phyloP scores from a whole-genome alignment of 2,113 vertebrate genomes.

The Mormyrus lacerda region DNA sequence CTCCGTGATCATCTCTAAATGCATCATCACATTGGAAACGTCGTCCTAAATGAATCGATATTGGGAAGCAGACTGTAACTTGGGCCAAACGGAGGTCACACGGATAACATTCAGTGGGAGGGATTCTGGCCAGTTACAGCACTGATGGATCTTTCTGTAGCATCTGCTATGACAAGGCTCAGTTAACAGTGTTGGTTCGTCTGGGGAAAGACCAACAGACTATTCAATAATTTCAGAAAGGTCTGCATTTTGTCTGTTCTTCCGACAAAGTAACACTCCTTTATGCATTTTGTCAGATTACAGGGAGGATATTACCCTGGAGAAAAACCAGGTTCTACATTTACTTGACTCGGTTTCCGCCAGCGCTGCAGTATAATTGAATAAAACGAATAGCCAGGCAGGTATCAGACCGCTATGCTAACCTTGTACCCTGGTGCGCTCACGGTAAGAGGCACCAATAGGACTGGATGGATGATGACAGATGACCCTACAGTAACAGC shows the following conservation, averaged over 20 bases:
- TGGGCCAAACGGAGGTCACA: background rate
- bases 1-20: background rate
- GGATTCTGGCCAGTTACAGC: background rate
- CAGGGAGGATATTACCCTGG: background rate
- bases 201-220: background rate
- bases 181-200: background rate
- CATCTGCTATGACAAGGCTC: background rate
- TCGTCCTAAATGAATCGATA: background rate
- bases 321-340: slow-evolving; percentile 25
- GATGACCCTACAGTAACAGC: background rate
- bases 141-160: background rate
- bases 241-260: background rate
- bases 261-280: background rate
- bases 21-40: background rate
- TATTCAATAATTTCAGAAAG: background rate
- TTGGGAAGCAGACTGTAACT: background rate
- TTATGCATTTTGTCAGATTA: background rate
- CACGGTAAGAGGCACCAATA: background rate
- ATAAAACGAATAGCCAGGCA: slow-evolving; percentile 26
- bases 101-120: background rate
- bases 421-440: slow-evolving; percentile 17
- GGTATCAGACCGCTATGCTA: slow-evolving; percentile 32
- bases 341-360: slow-evolving; percentile 21
- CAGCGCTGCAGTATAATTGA: slow-evolving; percentile 26
- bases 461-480: background rate